These are phyloP conservation scores for Enteromius unitaeniatus DNA, from an alignment of 2,797 vertebrate species.

Conservation along the genomic window DNA sequence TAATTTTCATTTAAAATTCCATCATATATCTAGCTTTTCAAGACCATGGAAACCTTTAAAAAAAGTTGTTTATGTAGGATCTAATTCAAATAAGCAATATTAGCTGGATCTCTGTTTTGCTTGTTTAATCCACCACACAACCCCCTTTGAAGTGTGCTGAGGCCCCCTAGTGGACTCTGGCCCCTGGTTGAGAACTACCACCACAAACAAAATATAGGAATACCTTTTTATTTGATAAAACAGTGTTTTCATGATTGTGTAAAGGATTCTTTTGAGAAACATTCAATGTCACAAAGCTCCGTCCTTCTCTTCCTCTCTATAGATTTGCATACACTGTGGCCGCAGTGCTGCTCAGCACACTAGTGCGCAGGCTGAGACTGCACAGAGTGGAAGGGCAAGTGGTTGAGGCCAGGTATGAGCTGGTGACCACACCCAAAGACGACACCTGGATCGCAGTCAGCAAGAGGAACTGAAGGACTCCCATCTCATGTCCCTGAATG, in stretches of 20 bases:
- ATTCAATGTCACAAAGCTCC: too few species aligned
- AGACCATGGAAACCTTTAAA: not conserved
- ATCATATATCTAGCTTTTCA: not conserved
- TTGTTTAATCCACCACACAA: too few species aligned
- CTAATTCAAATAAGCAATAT: not conserved
- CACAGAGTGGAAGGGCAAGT: slow-evolving; percentile 84
- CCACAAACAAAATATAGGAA: not conserved
- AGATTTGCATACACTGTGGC: slow-evolving; percentile 93
- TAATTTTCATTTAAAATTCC: not conserved
- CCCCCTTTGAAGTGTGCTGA: not conserved
- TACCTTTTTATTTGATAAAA: not conserved
- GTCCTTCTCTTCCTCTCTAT: slow-evolving; percentile 16
- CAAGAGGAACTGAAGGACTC: slow-evolving; percentile 77
- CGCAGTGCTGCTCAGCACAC: slow-evolving; percentile 84
- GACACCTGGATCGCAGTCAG: slow-evolving; percentile 94
- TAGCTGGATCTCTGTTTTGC: not conserved
- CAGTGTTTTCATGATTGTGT: too few species aligned
- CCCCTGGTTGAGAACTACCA: not conserved
- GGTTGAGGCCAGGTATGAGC: slow-evolving; percentile 88
- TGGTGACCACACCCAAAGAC: slow-evolving; percentile 92
- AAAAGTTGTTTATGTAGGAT: not conserved
- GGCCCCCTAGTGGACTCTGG: not conserved
- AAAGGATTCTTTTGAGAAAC: too few species aligned
- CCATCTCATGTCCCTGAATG: not conserved
- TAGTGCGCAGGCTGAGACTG: slow-evolving; percentile 85